Evolutionary conservation across 2,888 invertebrate genomes (phyloP).

Genomic region (Lasius platythorax): DNA sequence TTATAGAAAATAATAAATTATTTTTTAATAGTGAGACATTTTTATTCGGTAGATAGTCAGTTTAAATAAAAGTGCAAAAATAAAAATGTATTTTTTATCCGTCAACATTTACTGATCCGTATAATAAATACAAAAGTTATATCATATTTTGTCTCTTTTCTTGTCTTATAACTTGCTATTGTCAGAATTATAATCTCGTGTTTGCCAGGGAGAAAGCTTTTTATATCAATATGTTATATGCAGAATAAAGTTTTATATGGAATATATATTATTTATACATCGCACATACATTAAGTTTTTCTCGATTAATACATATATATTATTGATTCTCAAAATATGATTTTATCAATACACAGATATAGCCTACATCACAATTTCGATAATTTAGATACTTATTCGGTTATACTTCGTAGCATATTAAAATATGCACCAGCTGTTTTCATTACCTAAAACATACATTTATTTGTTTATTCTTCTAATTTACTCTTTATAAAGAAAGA

Average conservation of each 20-base stretch:
- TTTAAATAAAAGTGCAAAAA: not conserved
- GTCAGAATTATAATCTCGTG: not conserved
- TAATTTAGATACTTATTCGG: not conserved
- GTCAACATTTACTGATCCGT: not conserved
- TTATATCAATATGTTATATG: not conserved
- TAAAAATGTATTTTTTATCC: not conserved
- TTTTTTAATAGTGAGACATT: not conserved
- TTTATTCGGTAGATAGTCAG: not conserved
- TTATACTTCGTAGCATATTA: not conserved
- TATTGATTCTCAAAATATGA: not conserved
- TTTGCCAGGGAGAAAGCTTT: not conserved
- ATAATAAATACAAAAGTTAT: not conserved
- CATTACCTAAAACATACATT: slow-evolving; percentile 25
- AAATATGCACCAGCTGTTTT: not conserved
- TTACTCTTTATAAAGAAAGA: not conserved
- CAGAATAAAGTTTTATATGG: not conserved
- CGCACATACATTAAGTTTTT: not conserved
- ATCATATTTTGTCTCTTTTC: not conserved
- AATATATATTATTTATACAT: not conserved
- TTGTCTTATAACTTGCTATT: not conserved
- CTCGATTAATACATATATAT: not conserved
- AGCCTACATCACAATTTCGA: not conserved
- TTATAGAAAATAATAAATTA: not conserved
- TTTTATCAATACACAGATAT: not conserved
- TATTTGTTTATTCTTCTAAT: not conserved